phyloP scores from a whole-genome alignment of 2,888 invertebrate species.

The Herminia tarsipennalis region DNA sequence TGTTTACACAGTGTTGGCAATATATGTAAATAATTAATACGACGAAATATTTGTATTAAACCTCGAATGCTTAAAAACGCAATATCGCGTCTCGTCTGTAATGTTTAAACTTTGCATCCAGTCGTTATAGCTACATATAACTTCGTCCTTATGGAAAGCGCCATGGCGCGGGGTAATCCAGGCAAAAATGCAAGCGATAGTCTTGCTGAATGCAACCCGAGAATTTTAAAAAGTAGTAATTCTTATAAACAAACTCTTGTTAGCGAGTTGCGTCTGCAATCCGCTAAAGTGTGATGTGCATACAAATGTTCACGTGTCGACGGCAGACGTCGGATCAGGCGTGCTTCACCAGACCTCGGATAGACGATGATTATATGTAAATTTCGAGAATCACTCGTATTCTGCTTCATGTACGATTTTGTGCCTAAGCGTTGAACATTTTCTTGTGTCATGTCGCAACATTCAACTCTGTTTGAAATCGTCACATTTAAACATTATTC shows the following conservation, averaged over 20 bases:
- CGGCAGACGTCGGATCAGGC: slow-evolving; percentile 39
- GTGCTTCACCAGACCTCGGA: slow-evolving; percentile 43
- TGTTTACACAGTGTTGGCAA: slow-evolving; percentile 10
- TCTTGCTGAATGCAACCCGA: slow-evolving; percentile 6
- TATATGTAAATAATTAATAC: slow-evolving; percentile 20
- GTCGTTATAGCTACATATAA: too few relatives aligned
- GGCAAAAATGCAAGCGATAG: too few relatives aligned
- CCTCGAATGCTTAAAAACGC: too few relatives aligned
- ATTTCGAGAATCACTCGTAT: slow-evolving; percentile 49
- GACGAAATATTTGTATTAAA: slow-evolving; percentile 22
- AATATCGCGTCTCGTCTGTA: too few relatives aligned
- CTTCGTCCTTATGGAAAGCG: too few relatives aligned
- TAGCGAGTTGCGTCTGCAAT: slow-evolving; percentile 36
- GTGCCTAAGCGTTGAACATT: slow-evolving; percentile 26
- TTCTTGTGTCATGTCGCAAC: slow-evolving; percentile 27
- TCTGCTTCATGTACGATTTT: slow-evolving; percentile 30
- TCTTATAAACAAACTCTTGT: slow-evolving; percentile 34
- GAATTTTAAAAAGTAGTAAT: slow-evolving; percentile 20
- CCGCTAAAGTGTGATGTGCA: slow-evolving; percentile 37
- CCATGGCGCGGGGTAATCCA: too few relatives aligned
- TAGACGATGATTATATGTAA: slow-evolving; percentile 54
- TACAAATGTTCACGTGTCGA: slow-evolving; percentile 43
- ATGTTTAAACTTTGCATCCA: too few relatives aligned
- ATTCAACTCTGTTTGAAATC: slow-evolving; percentile 17
- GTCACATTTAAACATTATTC: slow-evolving; percentile 19